These are phyloP conservation scores for Menidia beryllina DNA, from an alignment of 2,113 vertebrate species.

Conservation along the genomic window DNA sequence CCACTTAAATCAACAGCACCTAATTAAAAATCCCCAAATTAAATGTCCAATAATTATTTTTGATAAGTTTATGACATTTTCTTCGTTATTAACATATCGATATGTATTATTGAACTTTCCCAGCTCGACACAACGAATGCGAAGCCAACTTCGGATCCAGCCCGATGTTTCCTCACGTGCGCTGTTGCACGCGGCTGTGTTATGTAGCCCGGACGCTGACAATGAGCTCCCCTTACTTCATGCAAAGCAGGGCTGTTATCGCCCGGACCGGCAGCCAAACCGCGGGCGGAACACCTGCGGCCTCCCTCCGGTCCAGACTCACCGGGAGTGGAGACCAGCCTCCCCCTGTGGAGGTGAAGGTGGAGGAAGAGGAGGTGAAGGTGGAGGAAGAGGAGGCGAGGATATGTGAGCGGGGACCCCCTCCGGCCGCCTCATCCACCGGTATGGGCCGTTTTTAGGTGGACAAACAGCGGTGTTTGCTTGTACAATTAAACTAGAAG, in stretches of 20 bases:
- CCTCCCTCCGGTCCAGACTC: conserved; percentile 50
- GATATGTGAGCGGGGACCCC: conserved; percentile 32
- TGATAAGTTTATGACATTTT: too few species aligned
- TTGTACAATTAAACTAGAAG: too few species aligned
- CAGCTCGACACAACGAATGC: conserved; percentile 8
- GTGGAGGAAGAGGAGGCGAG: conserved; percentile 63
- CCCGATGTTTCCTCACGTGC: neutral
- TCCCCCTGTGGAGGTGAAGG: conserved; percentile 59
- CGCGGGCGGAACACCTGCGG: neutral
- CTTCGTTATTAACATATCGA: too few species aligned
- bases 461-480: neutral
- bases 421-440: conserved; percentile 3
- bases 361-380: conserved; percentile 61
- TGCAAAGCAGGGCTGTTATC: conserved; percentile 10
- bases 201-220: conserved; percentile 11
- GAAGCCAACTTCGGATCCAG: conserved; percentile 36
- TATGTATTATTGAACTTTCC: neutral
- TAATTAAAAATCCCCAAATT: too few species aligned
- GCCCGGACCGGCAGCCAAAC: conserved; percentile 21
- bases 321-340: neutral
- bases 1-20: too few species aligned
- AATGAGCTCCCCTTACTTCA: conserved; percentile 78
- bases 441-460: conserved; percentile 22
- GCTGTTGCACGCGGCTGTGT: conserved; percentile 1
- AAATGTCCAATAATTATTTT: too few species aligned